These are phyloP conservation scores for Agonopterix subpropinquella DNA, from an alignment of 2,888 invertebrate species.

Conservation along the genomic window DNA sequence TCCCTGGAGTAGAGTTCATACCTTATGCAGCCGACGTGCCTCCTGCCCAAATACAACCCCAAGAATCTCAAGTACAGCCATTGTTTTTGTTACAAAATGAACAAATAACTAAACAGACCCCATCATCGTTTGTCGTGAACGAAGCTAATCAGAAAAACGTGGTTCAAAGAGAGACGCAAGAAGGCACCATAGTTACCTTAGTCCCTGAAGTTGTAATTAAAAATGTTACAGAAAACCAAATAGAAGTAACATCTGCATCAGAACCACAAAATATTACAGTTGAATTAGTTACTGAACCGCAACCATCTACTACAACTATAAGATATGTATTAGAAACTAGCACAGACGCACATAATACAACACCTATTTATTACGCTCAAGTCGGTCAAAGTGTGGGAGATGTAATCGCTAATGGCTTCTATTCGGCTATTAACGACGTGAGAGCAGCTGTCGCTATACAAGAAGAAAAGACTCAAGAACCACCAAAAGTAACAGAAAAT, in stretches of 20 bases:
- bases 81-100: conserved; percentile 48
- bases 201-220: conserved; percentile 17
- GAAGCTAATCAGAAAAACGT: conserved; percentile 43
- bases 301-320: conserved; percentile 44
- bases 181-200: conserved; percentile 43
- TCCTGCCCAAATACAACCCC: conserved; percentile 15
- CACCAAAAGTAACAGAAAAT: conserved; percentile 26
- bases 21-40: conserved; percentile 48
- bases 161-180: conserved; percentile 57
- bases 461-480: conserved; percentile 73
- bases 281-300: conserved; percentile 30
- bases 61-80: conserved; percentile 10
- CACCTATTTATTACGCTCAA: conserved; percentile 68
- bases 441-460: conserved; percentile 78
- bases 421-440: conserved; percentile 77
- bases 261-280: conserved; percentile 39
- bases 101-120: conserved; percentile 34
- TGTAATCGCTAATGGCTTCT: conserved; percentile 61
- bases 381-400: conserved; percentile 55
- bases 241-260: conserved; percentile 31
- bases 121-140: conserved; percentile 33
- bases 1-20: conserved; percentile 57
- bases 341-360: conserved; percentile 40
- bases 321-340: conserved; percentile 44
- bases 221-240: conserved; percentile 41